Percentiles rank a stretch among this genome's conserved stretches.
phyloP scores from a whole-genome alignment of 2,113 vertebrate species.

The Xiphophorus couchianus region DNA sequence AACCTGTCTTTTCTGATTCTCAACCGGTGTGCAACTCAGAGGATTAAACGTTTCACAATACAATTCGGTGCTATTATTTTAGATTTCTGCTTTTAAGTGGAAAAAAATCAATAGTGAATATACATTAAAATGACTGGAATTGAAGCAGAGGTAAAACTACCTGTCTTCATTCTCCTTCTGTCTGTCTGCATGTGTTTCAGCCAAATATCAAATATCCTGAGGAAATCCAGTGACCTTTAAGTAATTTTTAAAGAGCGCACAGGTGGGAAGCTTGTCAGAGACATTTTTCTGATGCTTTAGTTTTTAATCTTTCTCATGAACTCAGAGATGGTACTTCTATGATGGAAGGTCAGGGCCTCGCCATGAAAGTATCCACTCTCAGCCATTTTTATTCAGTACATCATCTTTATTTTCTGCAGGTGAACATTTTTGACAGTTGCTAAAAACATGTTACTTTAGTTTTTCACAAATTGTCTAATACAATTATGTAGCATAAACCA shows the following conservation, averaged over 20 bases:
- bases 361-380: conserved; percentile 15
- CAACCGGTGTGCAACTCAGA: too few relatives aligned
- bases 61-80: too few relatives aligned
- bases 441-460: background rate
- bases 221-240: conserved; percentile 65
- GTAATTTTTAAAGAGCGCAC: conserved; percentile 29
- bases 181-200: background rate
- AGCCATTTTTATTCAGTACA: conserved; percentile 1
- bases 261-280: conserved; percentile 23
- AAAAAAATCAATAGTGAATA: background rate
- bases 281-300: conserved; percentile 25
- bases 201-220: conserved; percentile 48
- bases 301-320: conserved; percentile 32
- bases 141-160: conserved; percentile 43
- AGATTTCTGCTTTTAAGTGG: background rate
- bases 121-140: background rate
- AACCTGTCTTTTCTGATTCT: too few relatives aligned
- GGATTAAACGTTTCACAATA: too few relatives aligned
- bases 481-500: background rate
- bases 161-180: background rate
- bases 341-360: conserved; percentile 2
- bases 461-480: background rate
- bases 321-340: conserved; percentile 5
- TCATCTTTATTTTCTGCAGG: conserved; percentile 11
- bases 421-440: background rate